A percentile compares a stretch with the other conserved stretches of the same genome.
Evolutionary conservation across 2,888 invertebrate species (phyloP).

Genomic region (Lithophane leautieri): DNA sequence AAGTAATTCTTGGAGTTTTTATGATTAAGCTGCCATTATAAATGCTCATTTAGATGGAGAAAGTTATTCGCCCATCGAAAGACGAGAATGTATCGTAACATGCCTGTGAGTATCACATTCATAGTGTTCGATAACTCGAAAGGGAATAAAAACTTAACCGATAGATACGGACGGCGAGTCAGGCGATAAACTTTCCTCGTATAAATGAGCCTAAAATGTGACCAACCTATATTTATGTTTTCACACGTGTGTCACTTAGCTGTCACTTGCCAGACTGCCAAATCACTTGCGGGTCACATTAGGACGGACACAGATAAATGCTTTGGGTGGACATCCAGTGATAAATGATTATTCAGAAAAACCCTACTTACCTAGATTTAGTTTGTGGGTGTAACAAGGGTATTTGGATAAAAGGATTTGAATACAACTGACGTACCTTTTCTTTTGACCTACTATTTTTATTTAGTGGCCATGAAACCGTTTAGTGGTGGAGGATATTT

Average conservation of each 20-base stretch:
- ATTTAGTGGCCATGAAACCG: neutral
- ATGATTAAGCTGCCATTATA: neutral
- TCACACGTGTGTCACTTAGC: constrained; percentile 5
- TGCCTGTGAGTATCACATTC: neutral
- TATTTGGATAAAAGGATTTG: constrained; percentile 12
- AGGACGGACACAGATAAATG: constrained; percentile 22
- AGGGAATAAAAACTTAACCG: neutral
- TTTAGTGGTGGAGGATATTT: neutral
- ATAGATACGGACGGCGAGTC: neutral
- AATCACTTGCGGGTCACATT: constrained; percentile 19
- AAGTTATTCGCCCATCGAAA: neutral
- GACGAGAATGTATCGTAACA: neutral
- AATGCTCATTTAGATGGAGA: neutral
- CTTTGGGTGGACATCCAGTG: constrained; percentile 13
- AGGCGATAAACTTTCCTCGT: neutral
- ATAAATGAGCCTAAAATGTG: neutral
- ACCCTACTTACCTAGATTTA: neutral
- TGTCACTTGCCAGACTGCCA: constrained; percentile 14
- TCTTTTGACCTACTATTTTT: neutral
- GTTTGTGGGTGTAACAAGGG: neutral
- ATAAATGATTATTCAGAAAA: constrained; percentile 19
- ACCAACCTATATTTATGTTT: constrained; percentile 2
- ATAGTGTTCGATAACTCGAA: neutral
- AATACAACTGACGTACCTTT: neutral
- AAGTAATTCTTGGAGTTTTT: neutral